Percentiles rank a stretch among this genome's conserved stretches.
phyloP scores from a whole-genome alignment of 2,113 vertebrate genomes.

The Fulmarus glacialis region DNA sequence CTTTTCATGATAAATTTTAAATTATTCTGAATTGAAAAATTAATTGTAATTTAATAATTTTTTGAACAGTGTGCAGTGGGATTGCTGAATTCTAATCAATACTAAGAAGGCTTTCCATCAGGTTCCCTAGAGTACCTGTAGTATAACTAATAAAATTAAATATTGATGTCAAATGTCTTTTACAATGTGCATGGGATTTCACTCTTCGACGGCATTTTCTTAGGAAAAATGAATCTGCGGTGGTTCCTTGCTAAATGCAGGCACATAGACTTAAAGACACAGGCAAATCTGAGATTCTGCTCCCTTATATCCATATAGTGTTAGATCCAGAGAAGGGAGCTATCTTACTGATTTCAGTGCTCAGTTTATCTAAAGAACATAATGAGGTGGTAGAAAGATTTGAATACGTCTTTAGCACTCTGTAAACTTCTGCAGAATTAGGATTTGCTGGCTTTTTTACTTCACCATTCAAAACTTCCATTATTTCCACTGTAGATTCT shows the following conservation, averaged over 20 bases:
- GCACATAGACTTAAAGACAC: background rate
- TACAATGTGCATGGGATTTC: conserved; percentile 43
- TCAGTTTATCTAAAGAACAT: background rate
- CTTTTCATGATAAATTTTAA: conserved; percentile 57
- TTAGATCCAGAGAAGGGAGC: background rate
- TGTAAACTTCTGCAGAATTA: background rate
- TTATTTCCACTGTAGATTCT: background rate
- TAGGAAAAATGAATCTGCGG: background rate
- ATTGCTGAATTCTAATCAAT: conserved; percentile 64
- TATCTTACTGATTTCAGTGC: background rate
- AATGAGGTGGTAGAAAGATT: background rate
- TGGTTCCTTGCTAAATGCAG: background rate
- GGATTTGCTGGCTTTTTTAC: background rate
- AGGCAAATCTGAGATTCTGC: background rate
- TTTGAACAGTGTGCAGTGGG: conserved; percentile 40
- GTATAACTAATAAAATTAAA: conserved; percentile 76
- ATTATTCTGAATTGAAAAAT: conserved; percentile 56
- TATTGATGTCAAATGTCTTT: conserved; percentile 67
- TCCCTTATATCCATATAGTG: background rate
- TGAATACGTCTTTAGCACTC: background rate
- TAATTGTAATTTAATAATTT: conserved; percentile 60
- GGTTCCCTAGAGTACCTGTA: conserved; percentile 48
- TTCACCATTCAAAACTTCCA: background rate
- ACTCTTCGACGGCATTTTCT: background rate
- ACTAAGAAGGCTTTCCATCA: conserved; percentile 44